Base-by-base conservation (phyloP, 2,797 vertebrate species). In the Antrozous pallidus region DNA sequence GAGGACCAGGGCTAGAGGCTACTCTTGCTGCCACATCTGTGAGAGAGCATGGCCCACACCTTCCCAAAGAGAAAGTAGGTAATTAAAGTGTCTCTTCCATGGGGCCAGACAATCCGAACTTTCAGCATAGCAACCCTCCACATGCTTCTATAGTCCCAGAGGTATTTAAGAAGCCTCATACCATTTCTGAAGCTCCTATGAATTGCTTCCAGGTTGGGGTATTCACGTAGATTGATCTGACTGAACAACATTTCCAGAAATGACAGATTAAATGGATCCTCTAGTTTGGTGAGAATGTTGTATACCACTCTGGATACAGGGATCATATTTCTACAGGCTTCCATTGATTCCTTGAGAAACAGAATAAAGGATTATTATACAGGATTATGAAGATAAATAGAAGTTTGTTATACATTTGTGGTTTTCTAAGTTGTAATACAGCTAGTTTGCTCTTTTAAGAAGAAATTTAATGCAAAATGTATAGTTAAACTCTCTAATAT, bases 331-430 rank as follows among this genome's bases (percentile, higher is more conserved):
- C 22, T 11, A 11, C 70, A 96, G 84, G 96, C 96, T 69, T 97
- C 94, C 93, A 96, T 5, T 8, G 95, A 97, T 18, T 97, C 96
- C 97, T 97, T 79, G n/a, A 91, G 74, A 82, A 69, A 81, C 1
- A 33, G 6, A 83, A 8, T 28, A 17, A 14, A 91, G 18, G 51
- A 8, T 83, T 63, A 31, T 79, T 31, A 24, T 3, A 70, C 40
- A 45, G 22, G 58, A 8, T 47, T 47, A 16, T 3, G 22, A 67
- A 75, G 33, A 0, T 10, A 36, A 70, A 56, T 9, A 12, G 47
- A 83, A 10, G 58, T 51, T 79, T 40, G 24, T 26, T 31, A 31
- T 5, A 26, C 16, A 38, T 51, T 3, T 33, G 33, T 45, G 14
- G 16, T 31, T 73, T 79, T 69, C 65, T 73, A 70, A 86, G 45